phyloP scores from a whole-genome alignment of 35 echinoderm and acorn worm genomes.

The Lytechinus pictus region DNA sequence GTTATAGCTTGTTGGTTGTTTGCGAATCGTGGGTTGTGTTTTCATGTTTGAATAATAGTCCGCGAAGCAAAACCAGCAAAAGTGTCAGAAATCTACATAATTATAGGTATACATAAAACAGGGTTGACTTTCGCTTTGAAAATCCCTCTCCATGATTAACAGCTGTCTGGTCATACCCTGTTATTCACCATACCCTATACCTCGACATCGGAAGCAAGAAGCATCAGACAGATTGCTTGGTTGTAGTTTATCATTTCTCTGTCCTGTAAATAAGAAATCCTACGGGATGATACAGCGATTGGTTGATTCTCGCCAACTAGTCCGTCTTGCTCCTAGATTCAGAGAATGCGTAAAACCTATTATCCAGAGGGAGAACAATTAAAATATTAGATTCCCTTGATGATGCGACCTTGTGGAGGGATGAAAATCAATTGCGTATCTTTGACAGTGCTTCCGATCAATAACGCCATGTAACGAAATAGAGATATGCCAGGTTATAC shows the following conservation, averaged over 20 bases:
- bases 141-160: neutral
- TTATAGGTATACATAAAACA: neutral
- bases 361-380: neutral
- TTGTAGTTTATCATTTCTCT: neutral
- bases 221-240: neutral
- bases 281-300: neutral
- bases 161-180: neutral
- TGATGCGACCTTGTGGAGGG: neutral
- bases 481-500: neutral
- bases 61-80: no score
- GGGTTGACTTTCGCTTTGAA: neutral
- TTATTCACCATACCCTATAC: neutral
- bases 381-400: neutral
- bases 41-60: no score
- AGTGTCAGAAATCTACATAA: no score
- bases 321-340: neutral
- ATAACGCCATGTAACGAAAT: neutral
- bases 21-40: no score
- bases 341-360: neutral
- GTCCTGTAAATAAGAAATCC: conserved; percentile 13
- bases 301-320: neutral
- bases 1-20: no score
- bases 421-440: conserved; percentile 13
- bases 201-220: neutral
- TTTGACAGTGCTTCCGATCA: neutral